Conservation (phyloP, 2,797 vertebrate genomes). For the Momotus momota region DNA sequence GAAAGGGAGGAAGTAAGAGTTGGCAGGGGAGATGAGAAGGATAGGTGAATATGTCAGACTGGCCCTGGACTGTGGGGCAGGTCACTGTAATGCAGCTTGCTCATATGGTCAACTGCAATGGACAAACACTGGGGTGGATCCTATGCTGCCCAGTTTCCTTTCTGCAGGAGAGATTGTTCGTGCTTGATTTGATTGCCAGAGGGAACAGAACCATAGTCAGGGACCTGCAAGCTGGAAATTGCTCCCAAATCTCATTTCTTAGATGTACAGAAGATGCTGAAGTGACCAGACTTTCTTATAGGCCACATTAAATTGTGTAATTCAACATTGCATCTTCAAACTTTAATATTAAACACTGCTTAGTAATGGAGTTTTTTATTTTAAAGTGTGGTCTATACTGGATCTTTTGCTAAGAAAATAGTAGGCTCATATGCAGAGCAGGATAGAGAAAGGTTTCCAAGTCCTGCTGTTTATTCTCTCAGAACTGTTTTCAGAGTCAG, state of each 20-base stretch:
- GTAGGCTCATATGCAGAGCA: not conserved
- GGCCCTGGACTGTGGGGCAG: accelerated
- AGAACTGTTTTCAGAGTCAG: not conserved
- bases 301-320: not conserved
- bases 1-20: not conserved
- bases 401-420: not conserved
- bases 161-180: not conserved
- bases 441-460: not conserved
- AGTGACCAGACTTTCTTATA: not conserved
- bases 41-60: not conserved
- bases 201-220: not conserved
- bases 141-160: not conserved
- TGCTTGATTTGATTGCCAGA: not conserved
- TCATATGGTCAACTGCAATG: accelerated
- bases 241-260: not conserved
- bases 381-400: not conserved
- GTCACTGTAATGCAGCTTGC: accelerated
- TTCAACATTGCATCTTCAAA: not conserved
- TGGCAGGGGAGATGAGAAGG: not conserved
- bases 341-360: not conserved
- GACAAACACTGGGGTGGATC: accelerated
- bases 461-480: not conserved
- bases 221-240: not conserved
- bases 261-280: not conserved
- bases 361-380: not conserved